Conservation (phyloP, 2,888 invertebrate species). For the Drosophila kuntzei region DNA sequence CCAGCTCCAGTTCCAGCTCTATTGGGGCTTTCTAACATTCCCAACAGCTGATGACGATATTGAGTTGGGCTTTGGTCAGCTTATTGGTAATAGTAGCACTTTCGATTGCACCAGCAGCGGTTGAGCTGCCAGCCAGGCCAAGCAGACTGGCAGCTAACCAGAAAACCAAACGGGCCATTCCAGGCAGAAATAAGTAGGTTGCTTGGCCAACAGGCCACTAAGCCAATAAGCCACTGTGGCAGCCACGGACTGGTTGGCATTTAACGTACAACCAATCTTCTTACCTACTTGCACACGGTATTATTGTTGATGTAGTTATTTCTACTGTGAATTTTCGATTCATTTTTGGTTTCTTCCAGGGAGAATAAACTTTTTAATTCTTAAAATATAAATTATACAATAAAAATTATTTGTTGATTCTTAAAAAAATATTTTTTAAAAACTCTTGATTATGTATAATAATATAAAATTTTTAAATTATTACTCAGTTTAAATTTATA, state of each 20-base stretch:
- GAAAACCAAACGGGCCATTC: slow-evolving; percentile 60
- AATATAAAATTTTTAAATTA: too few relatives aligned
- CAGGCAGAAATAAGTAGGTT: slow-evolving; percentile 71
- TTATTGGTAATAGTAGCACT: slow-evolving; percentile 73
- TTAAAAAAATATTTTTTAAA: too few relatives aligned
- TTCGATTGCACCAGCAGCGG: slow-evolving; percentile 66
- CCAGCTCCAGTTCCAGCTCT: slow-evolving; percentile 31
- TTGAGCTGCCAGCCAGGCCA: slow-evolving; percentile 15
- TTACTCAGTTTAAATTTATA: too few relatives aligned
- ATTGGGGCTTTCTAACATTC: slow-evolving; percentile 35
- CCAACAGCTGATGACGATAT: slow-evolving; percentile 39
- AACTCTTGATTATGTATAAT: too few relatives aligned
- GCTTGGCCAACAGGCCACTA: slow-evolving; percentile 70
- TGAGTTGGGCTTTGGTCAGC: slow-evolving; percentile 52
- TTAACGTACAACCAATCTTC: slow-evolving; percentile 66
- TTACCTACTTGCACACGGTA: slow-evolving; percentile 57
- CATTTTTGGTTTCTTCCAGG: neutral
- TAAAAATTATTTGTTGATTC: too few relatives aligned
- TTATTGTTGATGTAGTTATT: slow-evolving; percentile 5
- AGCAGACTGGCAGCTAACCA: slow-evolving; percentile 14
- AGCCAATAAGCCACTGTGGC: slow-evolving; percentile 48
- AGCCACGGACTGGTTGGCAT: slow-evolving; percentile 65
- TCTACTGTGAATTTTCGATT: neutral
- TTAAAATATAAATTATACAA: too few relatives aligned
- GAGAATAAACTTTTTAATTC: neutral